Percentiles rank a stretch among this genome's conserved stretches.
phyloP scores from a whole-genome alignment of 1,140 invertebrate genomes.

The Drosophila pruinosa region DNA sequence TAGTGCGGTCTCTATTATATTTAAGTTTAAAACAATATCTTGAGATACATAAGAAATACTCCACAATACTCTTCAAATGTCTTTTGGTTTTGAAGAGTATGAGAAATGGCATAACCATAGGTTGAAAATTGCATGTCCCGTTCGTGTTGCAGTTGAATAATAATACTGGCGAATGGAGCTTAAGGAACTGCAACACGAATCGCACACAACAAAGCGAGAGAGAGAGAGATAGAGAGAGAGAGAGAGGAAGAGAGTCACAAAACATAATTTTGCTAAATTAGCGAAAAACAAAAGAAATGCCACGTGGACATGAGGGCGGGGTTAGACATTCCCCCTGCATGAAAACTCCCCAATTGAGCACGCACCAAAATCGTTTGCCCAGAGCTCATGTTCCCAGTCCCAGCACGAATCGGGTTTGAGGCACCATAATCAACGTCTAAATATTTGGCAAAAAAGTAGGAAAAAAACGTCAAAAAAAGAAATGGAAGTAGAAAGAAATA shows the following conservation, averaged over 20 bases:
- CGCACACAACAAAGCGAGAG: too few relatives aligned
- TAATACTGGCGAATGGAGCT: conserved; percentile 15
- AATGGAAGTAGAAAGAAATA: conserved; percentile 39
- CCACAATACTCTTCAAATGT: neutral
- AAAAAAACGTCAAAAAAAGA: conserved; percentile 25
- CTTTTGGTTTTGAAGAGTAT: neutral
- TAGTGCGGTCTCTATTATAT: neutral
- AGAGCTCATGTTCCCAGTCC: conserved; percentile 14
- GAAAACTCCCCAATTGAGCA: conserved; percentile 82
- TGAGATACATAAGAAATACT: neutral
- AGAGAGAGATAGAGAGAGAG: conserved; percentile 33
- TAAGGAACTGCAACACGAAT: conserved; percentile 55
- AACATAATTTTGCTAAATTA: conserved; percentile 82
- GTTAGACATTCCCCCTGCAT: conserved; percentile 4
- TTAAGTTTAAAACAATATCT: neutral
- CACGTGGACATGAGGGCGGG: conserved; percentile 30
- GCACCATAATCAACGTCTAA: conserved; percentile 75
- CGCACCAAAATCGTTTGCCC: conserved; percentile 78
- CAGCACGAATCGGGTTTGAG: conserved; percentile 5
- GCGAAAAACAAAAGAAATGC: conserved; percentile 77
- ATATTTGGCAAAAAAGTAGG: conserved; percentile 65
- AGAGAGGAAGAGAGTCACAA: conserved; percentile 50
- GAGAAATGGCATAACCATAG: conserved; percentile 13
- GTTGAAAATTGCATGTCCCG: conserved; percentile 63
- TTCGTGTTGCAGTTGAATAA: conserved; percentile 68